These are phyloP conservation scores for Neria commutata DNA, from an alignment of 2,888 invertebrate genomes.

Conservation along the genomic window DNA sequence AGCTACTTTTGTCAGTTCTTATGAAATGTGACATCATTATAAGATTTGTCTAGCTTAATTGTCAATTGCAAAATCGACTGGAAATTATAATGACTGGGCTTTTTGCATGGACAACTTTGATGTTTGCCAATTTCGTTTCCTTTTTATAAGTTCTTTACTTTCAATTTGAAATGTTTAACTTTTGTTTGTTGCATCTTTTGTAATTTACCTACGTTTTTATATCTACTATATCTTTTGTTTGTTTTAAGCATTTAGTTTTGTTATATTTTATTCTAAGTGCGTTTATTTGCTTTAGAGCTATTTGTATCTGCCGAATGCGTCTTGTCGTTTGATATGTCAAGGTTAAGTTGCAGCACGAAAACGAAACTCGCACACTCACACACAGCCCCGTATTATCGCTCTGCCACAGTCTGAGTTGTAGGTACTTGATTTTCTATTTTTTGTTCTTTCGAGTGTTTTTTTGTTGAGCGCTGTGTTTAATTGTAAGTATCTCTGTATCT, in stretches of 20 bases:
- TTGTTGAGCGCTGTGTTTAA: constrained; percentile 3
- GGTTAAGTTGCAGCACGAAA: constrained; percentile 44
- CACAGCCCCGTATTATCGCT: background rate
- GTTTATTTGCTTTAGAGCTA: too few species aligned
- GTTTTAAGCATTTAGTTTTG: constrained; percentile 3
- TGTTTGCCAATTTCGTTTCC: too few species aligned
- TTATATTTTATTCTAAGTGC: too few species aligned
- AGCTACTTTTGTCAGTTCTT: too few species aligned
- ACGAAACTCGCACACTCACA: constrained; percentile 15
- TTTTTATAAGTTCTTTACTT: too few species aligned
- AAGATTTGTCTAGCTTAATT: too few species aligned
- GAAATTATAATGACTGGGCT: too few species aligned
- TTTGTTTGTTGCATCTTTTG: background rate
- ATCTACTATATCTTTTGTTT: background rate
- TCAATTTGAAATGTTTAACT: background rate
- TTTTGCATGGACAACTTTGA: too few species aligned
- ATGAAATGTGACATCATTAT: too few species aligned
- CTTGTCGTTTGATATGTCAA: constrained; percentile 47
- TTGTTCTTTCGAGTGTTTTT: background rate
- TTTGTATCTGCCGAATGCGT: constrained; percentile 16
- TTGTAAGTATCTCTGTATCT: background rate
- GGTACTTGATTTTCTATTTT: background rate
- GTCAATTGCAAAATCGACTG: too few species aligned
- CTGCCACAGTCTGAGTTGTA: too few species aligned
- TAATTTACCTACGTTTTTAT: background rate